Conservation (phyloP, 2,888 invertebrate species). For the Drepana falcataria region DNA sequence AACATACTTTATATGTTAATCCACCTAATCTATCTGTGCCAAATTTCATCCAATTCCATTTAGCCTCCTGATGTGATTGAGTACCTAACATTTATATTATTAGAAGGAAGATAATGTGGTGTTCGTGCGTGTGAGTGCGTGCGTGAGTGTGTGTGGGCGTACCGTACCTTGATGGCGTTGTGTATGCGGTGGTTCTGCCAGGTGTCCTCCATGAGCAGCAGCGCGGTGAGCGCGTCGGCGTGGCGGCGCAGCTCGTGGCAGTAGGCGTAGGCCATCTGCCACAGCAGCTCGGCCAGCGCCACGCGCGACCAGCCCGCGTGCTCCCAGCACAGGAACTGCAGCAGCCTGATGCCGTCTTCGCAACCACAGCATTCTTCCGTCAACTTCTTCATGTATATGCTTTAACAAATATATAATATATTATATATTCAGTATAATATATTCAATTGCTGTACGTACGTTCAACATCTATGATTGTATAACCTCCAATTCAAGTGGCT, state of each 20-base stretch:
- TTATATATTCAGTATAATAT: too few relatives aligned
- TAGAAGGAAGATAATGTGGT: background rate
- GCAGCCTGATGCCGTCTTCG: slow-evolving; percentile 92
- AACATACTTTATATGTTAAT: too few relatives aligned
- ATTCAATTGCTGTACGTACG: too few relatives aligned
- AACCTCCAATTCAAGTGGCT: too few relatives aligned
- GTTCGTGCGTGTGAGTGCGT: background rate
- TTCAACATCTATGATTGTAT: too few relatives aligned
- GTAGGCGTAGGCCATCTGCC: slow-evolving; percentile 94
- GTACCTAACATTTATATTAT: too few relatives aligned
- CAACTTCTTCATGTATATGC: slow-evolving; percentile 92
- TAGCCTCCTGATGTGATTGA: too few relatives aligned
- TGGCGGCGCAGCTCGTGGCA: slow-evolving; percentile 96
- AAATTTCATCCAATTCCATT: too few relatives aligned
- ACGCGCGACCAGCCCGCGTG: slow-evolving; percentile 95
- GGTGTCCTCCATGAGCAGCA: slow-evolving; percentile 94
- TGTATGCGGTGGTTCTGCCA: slow-evolving; percentile 97
- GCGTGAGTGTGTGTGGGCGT: background rate
- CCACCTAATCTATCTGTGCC: too few relatives aligned
- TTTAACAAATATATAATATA: slow-evolving; percentile 27
- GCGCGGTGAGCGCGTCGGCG: slow-evolving; percentile 91
- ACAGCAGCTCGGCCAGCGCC: slow-evolving; percentile 92
- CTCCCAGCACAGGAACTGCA: slow-evolving; percentile 98
- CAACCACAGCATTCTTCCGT: slow-evolving; percentile 96
- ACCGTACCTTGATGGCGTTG: slow-evolving; percentile 92